These are phyloP conservation scores for Lagodon rhomboides DNA, from an alignment of 2,797 vertebrate species.

Conservation along the genomic window DNA sequence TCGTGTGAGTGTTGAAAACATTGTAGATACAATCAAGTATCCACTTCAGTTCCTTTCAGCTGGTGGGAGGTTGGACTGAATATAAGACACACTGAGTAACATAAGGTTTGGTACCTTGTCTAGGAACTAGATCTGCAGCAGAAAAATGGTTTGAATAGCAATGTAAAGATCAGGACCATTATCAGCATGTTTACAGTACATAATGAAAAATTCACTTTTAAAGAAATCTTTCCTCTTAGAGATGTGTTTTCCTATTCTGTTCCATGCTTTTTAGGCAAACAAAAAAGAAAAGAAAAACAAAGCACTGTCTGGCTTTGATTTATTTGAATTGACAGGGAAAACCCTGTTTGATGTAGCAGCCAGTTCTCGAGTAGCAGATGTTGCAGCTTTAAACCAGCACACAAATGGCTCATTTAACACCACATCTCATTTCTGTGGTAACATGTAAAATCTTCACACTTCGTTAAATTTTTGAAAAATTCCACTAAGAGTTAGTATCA, in stretches of 20 bases:
- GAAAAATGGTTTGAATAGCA: background rate
- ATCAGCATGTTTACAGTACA: background rate
- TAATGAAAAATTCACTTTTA: background rate
- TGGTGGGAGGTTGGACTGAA: background rate
- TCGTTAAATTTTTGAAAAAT: background rate
- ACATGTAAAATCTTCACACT: background rate
- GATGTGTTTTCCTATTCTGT: background rate
- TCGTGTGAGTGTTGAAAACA: background rate
- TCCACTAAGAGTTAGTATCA: background rate
- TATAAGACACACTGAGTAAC: slow-evolving; percentile 2
- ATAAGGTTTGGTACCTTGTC: background rate
- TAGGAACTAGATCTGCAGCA: background rate
- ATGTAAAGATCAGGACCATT: background rate
- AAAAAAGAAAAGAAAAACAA: background rate
- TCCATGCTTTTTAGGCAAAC: no score
- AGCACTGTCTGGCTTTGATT: background rate
- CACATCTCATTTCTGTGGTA: background rate
- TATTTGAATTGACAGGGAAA: slow-evolving; percentile 32
- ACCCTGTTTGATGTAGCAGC: slow-evolving; percentile 26
- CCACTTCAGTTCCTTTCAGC: background rate
- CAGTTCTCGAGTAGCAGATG: slow-evolving; percentile 30
- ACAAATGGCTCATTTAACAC: background rate
- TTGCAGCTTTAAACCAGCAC: slow-evolving; percentile 14
- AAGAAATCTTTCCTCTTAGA: background rate
- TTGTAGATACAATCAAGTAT: background rate